Conservation (phyloP, 2,888 invertebrate genomes). For the Pantelozetes paolii region DNA sequence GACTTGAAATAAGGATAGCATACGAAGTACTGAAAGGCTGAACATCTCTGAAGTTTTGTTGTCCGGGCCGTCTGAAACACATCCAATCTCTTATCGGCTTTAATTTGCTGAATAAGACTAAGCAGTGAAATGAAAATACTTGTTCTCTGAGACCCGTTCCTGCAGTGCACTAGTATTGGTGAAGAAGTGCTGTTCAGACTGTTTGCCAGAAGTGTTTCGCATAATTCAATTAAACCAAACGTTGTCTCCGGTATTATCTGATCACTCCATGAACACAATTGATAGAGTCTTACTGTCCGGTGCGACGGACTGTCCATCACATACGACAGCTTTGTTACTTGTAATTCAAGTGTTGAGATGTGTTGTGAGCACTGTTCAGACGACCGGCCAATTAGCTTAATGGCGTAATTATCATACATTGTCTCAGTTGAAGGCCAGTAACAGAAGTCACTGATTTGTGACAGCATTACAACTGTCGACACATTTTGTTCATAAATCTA, state of each 20-base stretch:
- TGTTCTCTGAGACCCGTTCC: constrained; percentile 77
- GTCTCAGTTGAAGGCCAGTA: constrained; percentile 76
- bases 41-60: constrained; percentile 74
- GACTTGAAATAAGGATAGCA: constrained; percentile 53
- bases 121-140: constrained; percentile 83
- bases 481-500: constrained; percentile 90
- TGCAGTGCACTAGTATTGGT: constrained; percentile 51
- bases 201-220: constrained; percentile 31
- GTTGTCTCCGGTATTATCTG: constrained; percentile 35
- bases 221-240: constrained; percentile 36
- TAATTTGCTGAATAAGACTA: constrained; percentile 75
- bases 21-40: constrained; percentile 76
- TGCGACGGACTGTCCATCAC: constrained; percentile 7
- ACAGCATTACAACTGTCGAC: constrained; percentile 80
- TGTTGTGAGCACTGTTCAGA: neutral
- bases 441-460: constrained; percentile 70
- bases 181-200: constrained; percentile 16
- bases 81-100: constrained; percentile 77
- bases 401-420: constrained; percentile 76
- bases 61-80: constrained; percentile 77
- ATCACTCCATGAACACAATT: constrained; percentile 22
- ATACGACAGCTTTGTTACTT: constrained; percentile 12
- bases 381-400: constrained; percentile 60
- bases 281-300: constrained; percentile 32
- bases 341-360: neutral